Percentiles rank a stretch among this genome's conserved stretches.
Evolutionary conservation across 2,113 vertebrate species (phyloP).

Genomic region (Tenrec ecaudatus): DNA sequence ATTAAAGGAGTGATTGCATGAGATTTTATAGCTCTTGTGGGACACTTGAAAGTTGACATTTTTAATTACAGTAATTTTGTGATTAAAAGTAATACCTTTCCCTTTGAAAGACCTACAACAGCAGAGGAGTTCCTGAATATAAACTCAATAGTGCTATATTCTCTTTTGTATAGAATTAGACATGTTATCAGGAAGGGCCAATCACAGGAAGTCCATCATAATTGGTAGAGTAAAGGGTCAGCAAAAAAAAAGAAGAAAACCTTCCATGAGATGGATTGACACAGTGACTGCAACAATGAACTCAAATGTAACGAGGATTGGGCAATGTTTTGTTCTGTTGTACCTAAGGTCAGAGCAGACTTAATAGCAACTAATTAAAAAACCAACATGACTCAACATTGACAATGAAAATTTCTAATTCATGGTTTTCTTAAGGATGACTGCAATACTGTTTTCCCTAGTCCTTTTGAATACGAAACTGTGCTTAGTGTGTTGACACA

Average conservation of each 20-base stretch:
- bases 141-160: neutral
- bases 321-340: neutral
- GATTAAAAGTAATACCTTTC: neutral
- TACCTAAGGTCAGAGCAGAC: neutral
- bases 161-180: neutral
- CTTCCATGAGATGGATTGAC: neutral
- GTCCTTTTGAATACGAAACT: conserved; percentile 27
- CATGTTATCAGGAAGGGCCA: neutral
- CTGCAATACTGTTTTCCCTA: neutral
- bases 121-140: neutral
- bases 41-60: conserved; percentile 1
- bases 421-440: conserved; percentile 38
- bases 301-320: neutral
- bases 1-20: neutral
- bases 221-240: neutral
- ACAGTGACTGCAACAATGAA: neutral
- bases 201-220: neutral
- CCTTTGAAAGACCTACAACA: neutral
- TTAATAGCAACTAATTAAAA: neutral
- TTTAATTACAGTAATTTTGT: conserved; percentile 6
- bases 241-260: neutral
- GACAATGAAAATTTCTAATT: neutral
- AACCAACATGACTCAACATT: neutral
- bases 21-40: neutral
- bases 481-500: neutral